Evolutionary conservation across 2,797 vertebrate species (phyloP), one percentile per base, ranked within the genome.

Genomic region (Eulemur coronatus): DNA sequence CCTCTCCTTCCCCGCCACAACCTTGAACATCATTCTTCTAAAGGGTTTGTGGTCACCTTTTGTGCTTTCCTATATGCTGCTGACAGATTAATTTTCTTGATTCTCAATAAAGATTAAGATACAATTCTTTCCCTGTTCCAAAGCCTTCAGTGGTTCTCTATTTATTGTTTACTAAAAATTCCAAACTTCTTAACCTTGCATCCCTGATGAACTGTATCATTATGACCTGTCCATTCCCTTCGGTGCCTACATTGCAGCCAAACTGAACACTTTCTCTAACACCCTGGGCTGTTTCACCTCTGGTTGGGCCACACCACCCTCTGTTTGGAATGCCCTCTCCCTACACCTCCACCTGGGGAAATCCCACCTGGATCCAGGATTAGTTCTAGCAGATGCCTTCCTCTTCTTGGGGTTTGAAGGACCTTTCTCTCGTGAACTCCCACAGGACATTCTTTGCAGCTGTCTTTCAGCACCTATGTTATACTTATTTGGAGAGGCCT

Each of bases 51-150:
- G 18, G 65, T 79, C 38, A 52, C 7, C 55, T 89, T 93, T 63
- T 65, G 17, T 89, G 63, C 30, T 73, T 89, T 95, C 79, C 69
- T 80, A 22, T 82, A 38, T 85, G 61, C 30, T 90, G 26, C 33
- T 75, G 65, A 61, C 14, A 86, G 84, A 80, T 90, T 90, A 52
- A 78, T 85, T 84, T 70, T 93, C 92, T 92, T 67, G 43, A 95
- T 87, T 84, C 46, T 91, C 28, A 50, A 17, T 63, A 38, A 95
- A 93, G 41, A 93, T 63, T 81, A 78, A 91, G 38, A 81, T 73
- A 72, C 3, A 79, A 61, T 78, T 76, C 46, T 80, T 93, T 59
- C 50, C 30, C 26, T 69, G 59, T 43, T 91, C 72, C 18, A 91
- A 93, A 95, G 8, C 14, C 28, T 92, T 84, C 18, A 22, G 7